These are phyloP conservation scores for Aphelenchoides fujianensis DNA, from an alignment of 1,140 invertebrate genomes.

Conservation along the genomic window DNA sequence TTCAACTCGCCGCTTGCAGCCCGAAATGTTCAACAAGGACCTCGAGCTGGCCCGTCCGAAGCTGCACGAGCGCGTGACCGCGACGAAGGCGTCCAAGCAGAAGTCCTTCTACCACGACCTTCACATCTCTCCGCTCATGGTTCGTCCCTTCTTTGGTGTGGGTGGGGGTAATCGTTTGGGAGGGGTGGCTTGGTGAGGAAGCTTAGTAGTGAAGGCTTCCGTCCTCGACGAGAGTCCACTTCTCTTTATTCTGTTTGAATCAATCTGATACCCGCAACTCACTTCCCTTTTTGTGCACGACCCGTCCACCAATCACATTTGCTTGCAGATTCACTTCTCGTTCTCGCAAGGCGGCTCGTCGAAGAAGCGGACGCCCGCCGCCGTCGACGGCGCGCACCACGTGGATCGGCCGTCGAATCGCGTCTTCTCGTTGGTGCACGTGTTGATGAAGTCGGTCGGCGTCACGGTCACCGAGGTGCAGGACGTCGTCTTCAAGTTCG, in stretches of 20 bases:
- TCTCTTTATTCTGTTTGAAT: too few relatives aligned
- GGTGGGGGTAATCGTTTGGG: too few relatives aligned
- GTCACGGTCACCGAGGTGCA: conserved; percentile 77
- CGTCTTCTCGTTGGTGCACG: conserved; percentile 70
- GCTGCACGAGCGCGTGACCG: conserved; percentile 58
- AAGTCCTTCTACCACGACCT: conserved; percentile 93
- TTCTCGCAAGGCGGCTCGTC: conserved; percentile 72
- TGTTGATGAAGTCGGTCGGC: conserved; percentile 88
- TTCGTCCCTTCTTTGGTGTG: conserved; percentile 78
- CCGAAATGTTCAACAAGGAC: conserved; percentile 63
- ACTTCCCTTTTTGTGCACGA: too few relatives aligned
- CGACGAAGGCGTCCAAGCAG: conserved; percentile 67
- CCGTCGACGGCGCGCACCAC: not conserved
- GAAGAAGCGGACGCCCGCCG: conserved; percentile 23
- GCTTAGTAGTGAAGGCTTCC: too few relatives aligned
- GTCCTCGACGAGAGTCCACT: too few relatives aligned
- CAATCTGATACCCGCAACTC: too few relatives aligned
- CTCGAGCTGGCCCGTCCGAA: conserved; percentile 53
- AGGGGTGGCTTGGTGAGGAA: too few relatives aligned
- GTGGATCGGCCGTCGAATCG: conserved; percentile 26
- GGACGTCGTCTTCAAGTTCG: conserved; percentile 87
- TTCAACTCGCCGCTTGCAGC: conserved; percentile 57
- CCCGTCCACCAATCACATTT: too few relatives aligned
- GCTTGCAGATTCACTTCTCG: conserved; percentile 73
- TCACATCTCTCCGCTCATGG: conserved; percentile 94